These are phyloP conservation scores for Characodon lateralis DNA, from an alignment of 2,797 vertebrate species.

Conservation along the genomic window DNA sequence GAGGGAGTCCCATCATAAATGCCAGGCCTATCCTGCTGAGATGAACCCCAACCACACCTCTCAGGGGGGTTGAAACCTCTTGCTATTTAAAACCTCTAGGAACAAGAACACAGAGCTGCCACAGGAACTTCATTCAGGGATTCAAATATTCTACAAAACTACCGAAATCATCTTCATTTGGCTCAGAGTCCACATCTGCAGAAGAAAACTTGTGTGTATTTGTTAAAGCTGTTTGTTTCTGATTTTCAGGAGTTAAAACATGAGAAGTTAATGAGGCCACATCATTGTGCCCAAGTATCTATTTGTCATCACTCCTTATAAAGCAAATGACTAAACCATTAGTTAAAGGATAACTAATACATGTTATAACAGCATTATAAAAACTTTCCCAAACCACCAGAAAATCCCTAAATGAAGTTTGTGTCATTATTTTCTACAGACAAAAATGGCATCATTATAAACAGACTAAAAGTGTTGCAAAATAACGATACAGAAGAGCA, in stretches of 20 bases:
- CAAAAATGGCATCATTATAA: background rate
- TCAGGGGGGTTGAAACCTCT: slow-evolving; percentile 32
- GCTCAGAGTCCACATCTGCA: background rate
- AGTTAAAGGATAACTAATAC: background rate
- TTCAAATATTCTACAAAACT: background rate
- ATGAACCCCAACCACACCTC: slow-evolving; percentile 32
- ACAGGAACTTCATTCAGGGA: background rate
- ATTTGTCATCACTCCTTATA: background rate
- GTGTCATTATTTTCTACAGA: background rate
- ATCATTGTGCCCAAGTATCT: background rate
- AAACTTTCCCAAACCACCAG: background rate
- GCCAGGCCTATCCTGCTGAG: slow-evolving; percentile 47
- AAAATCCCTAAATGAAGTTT: slow-evolving; percentile 3
- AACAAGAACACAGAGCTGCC: slow-evolving; percentile 15
- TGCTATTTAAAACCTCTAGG: slow-evolving; percentile 47
- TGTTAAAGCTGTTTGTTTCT: background rate
- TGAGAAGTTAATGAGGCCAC: background rate
- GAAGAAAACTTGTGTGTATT: background rate
- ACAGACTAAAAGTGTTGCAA: background rate
- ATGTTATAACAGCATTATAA: background rate
- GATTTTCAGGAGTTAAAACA: background rate
- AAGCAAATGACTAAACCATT: background rate
- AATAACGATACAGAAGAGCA: background rate
- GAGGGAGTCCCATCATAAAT: slow-evolving; percentile 45
- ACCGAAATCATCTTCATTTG: background rate